Conservation (phyloP, 2,888 invertebrate genomes). For the Melipona bicolor region DNA sequence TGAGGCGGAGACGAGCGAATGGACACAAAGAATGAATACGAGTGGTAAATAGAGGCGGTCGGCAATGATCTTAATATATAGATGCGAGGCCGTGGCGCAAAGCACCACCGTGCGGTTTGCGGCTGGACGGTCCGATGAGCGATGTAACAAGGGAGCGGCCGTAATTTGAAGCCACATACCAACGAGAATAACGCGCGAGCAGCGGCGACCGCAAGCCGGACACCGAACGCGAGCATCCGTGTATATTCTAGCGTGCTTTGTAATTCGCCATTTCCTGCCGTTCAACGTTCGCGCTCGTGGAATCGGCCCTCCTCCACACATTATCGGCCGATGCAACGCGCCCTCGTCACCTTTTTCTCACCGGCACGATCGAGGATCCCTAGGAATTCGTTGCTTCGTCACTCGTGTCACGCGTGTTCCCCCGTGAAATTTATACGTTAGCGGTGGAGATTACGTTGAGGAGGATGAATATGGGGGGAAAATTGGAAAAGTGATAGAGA, state of each 20-base stretch:
- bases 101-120: slow-evolving; percentile 78
- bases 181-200: slow-evolving; percentile 61
- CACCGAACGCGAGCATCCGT: slow-evolving; percentile 41
- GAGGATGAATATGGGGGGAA: no score
- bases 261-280: slow-evolving; percentile 76
- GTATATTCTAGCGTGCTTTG: slow-evolving; percentile 64
- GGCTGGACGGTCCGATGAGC: slow-evolving; percentile 79
- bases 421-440: neutral
- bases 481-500: no score
- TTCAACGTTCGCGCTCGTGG: slow-evolving; percentile 4
- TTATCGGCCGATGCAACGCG: slow-evolving; percentile 42
- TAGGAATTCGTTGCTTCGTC: neutral
- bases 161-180: slow-evolving; percentile 71
- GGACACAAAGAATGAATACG: slow-evolving; percentile 51
- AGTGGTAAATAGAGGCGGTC: slow-evolving; percentile 56
- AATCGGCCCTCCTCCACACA: slow-evolving; percentile 15
- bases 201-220: slow-evolving; percentile 37
- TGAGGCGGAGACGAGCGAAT: neutral
- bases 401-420: neutral
- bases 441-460: neutral
- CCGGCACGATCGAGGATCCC: neutral
- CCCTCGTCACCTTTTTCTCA: slow-evolving; percentile 47
- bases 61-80: slow-evolving; percentile 69
- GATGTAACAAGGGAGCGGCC: slow-evolving; percentile 73
- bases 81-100: slow-evolving; percentile 57